These are phyloP conservation scores for Gandaritis pyraliata DNA, from an alignment of 2,888 invertebrate genomes.

Conservation along the genomic window DNA sequence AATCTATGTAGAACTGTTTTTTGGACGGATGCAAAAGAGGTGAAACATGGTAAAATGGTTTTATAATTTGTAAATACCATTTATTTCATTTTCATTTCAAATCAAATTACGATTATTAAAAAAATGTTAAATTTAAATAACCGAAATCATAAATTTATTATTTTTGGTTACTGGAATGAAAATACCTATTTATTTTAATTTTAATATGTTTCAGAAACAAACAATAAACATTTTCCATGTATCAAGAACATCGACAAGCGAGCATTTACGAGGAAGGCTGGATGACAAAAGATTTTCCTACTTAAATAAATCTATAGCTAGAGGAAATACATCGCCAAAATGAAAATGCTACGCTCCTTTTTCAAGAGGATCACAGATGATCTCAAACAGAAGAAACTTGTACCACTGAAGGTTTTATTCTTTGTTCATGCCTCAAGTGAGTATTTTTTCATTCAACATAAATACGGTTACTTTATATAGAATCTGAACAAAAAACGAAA, in stretches of 20 bases:
- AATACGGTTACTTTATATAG: neutral
- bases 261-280: slow-evolving; percentile 62
- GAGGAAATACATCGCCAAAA: slow-evolving; percentile 59
- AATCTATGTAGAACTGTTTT: too few species aligned
- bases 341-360: slow-evolving; percentile 86
- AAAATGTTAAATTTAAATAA: too few species aligned
- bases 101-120: too few species aligned
- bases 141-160: too few species aligned
- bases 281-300: slow-evolving; percentile 66
- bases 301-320: slow-evolving; percentile 47
- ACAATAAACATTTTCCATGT: slow-evolving; percentile 66
- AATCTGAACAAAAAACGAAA: too few species aligned
- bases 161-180: too few species aligned
- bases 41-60: too few species aligned
- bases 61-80: too few species aligned
- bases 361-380: slow-evolving; percentile 88
- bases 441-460: slow-evolving; percentile 55
- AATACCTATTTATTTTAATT: neutral
- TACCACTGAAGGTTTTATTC: slow-evolving; percentile 90
- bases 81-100: too few species aligned
- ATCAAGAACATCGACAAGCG: slow-evolving; percentile 58
- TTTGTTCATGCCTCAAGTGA: slow-evolving; percentile 92
- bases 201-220: slow-evolving; percentile 59
- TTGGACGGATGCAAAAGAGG: too few species aligned
- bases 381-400: slow-evolving; percentile 88